Conservation (phyloP, 1,140 invertebrate species). For the Holotrichia oblita region DNA sequence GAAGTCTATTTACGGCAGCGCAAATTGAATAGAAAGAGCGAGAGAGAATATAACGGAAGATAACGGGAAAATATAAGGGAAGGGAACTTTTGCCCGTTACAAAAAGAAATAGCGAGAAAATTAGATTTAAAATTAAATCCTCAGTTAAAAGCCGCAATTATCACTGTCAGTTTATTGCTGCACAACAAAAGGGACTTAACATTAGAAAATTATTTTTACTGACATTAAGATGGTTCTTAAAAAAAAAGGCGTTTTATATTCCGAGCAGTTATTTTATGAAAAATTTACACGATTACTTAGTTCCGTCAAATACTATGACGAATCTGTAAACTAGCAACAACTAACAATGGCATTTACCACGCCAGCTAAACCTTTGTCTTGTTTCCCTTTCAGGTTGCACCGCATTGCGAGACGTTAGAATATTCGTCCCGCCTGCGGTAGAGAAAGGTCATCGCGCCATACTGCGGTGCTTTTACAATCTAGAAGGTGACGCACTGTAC, state of each 20-base stretch:
- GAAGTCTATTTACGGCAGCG: too few relatives aligned
- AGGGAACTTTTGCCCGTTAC: background rate
- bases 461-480: constrained; percentile 81
- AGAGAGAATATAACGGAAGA: background rate
- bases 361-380: too few relatives aligned
- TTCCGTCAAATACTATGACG: too few relatives aligned
- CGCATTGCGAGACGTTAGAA: constrained; percentile 34
- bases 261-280: too few relatives aligned
- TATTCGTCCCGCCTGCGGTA: constrained; percentile 36
- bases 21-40: too few relatives aligned
- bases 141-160: constrained; percentile 33
- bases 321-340: too few relatives aligned
- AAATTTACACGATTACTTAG: too few relatives aligned
- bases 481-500: constrained; percentile 78
- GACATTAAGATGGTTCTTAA: background rate
- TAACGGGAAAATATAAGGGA: background rate
- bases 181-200: background rate
- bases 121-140: constrained; percentile 33
- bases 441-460: constrained; percentile 41
- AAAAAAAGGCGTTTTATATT: too few relatives aligned
- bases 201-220: constrained; percentile 12
- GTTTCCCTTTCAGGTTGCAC: constrained; percentile 36
- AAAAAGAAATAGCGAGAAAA: background rate
- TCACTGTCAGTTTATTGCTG: background rate
- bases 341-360: too few relatives aligned